Percentiles rank a stretch among this genome's conserved stretches.
Evolutionary conservation across 1,140 invertebrate species (phyloP).

Genomic region (Olivierus martensii): DNA sequence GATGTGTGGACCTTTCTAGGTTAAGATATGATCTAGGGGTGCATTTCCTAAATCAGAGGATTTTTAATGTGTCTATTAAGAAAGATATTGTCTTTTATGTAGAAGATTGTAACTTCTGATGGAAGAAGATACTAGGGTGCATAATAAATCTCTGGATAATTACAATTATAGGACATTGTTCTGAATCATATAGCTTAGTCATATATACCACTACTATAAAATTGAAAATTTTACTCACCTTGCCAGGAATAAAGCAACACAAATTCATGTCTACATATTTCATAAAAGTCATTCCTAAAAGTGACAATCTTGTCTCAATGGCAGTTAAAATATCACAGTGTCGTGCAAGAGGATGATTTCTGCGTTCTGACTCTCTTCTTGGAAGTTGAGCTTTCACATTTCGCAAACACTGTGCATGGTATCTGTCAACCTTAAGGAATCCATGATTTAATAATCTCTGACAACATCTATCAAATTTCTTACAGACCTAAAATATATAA

Average conservation of each 20-base stretch:
- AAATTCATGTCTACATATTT: slow-evolving; percentile 66
- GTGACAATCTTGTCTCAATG: slow-evolving; percentile 76
- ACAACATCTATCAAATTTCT: slow-evolving; percentile 56
- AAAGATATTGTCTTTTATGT: no score
- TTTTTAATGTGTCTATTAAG: no score
- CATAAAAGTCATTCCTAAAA: slow-evolving; percentile 81
- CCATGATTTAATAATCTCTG: slow-evolving; percentile 61
- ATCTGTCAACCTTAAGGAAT: slow-evolving; percentile 60
- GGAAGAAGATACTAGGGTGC: no score
- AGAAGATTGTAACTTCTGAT: no score
- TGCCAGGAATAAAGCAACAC: slow-evolving; percentile 87
- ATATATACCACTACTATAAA: no score
- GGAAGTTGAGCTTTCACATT: slow-evolving; percentile 66
- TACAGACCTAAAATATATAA: slow-evolving; percentile 52
- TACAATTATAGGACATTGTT: no score
- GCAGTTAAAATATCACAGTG: slow-evolving; percentile 80
- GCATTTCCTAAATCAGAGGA: no score
- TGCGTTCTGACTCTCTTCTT: slow-evolving; percentile 71
- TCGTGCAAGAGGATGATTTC: slow-evolving; percentile 62
- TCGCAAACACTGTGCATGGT: slow-evolving; percentile 48
- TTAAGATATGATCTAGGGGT: no score
- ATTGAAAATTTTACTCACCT: slow-evolving; percentile 36
- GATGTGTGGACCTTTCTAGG: no score
- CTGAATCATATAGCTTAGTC: no score
- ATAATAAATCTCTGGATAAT: no score